Evolutionary conservation across 2,797 vertebrate species (phyloP).

Genomic region (Hydrocynus forskahlii): DNA sequence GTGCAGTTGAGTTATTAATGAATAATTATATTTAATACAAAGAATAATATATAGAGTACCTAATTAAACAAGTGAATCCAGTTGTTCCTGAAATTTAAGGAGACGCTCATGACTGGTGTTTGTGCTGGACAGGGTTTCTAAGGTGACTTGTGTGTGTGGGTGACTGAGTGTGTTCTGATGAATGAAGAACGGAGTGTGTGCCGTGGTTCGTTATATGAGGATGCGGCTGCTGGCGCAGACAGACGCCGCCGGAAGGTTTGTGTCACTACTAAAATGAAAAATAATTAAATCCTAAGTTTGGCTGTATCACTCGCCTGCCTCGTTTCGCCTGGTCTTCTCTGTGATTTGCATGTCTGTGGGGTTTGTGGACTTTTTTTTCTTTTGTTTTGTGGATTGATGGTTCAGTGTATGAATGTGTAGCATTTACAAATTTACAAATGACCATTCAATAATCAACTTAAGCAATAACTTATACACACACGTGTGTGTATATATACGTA

Average conservation of each 20-base stretch:
- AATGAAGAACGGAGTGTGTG: conserved; percentile 47
- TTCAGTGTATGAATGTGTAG: background rate
- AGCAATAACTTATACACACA: too few relatives aligned
- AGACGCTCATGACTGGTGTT: background rate
- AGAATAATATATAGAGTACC: too few relatives aligned
- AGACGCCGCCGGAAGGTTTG: conserved; percentile 34
- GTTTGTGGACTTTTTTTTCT: background rate
- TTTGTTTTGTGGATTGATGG: too few relatives aligned
- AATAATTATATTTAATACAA: too few relatives aligned
- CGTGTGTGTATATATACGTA: too few relatives aligned
- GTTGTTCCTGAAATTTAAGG: too few relatives aligned
- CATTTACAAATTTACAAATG: too few relatives aligned
- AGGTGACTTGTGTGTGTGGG: conserved; percentile 12
- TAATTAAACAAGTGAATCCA: too few relatives aligned
- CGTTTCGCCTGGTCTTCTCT: background rate
- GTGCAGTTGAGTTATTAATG: too few relatives aligned
- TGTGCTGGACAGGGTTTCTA: background rate
- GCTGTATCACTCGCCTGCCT: conserved; percentile 23
- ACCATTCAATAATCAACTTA: too few relatives aligned
- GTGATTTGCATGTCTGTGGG: background rate
- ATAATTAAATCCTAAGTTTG: conserved; percentile 46
- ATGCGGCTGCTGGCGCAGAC: conserved; percentile 51
- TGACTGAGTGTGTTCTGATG: conserved; percentile 51
- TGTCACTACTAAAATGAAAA: conserved; percentile 34
- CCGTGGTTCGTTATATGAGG: conserved; percentile 53